Conservation (phyloP, 2,888 invertebrate species). For the Dynastes tityus region DNA sequence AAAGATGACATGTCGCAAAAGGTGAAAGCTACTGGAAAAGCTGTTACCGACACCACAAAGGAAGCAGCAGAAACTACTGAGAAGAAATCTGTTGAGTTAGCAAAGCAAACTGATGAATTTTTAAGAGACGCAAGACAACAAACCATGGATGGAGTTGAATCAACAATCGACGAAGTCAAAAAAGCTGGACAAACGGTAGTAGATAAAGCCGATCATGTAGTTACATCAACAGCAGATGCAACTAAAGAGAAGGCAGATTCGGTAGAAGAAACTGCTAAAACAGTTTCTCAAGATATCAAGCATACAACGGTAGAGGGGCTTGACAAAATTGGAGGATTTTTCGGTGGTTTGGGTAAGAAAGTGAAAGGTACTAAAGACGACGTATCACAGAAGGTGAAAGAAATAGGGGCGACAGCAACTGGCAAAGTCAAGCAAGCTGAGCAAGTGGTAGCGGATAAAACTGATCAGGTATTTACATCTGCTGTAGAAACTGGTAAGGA, state of each 20-base stretch:
- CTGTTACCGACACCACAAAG: slow-evolving; percentile 41
- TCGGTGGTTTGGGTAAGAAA: slow-evolving; percentile 53
- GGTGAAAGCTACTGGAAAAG: slow-evolving; percentile 40
- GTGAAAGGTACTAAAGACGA: slow-evolving; percentile 58
- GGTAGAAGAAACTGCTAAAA: slow-evolving; percentile 49
- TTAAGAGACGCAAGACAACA: slow-evolving; percentile 12
- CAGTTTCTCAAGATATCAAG: slow-evolving; percentile 50
- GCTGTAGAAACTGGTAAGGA: slow-evolving; percentile 33
- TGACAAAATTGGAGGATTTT: slow-evolving; percentile 53
- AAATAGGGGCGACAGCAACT: slow-evolving; percentile 14
- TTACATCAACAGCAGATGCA: background rate
- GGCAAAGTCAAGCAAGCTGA: slow-evolving; percentile 41
- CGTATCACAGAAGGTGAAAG: slow-evolving; percentile 27
- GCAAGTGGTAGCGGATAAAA: slow-evolving; percentile 28
- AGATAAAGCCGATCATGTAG: background rate
- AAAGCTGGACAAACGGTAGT: slow-evolving; percentile 40
- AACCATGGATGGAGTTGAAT: slow-evolving; percentile 26
- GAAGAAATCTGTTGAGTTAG: slow-evolving; percentile 48
- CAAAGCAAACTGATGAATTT: slow-evolving; percentile 49
- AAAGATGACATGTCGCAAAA: slow-evolving; percentile 41
- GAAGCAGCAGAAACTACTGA: slow-evolving; percentile 17
- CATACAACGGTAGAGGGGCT: slow-evolving; percentile 50
- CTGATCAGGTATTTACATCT: background rate
- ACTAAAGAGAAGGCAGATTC: slow-evolving; percentile 46
- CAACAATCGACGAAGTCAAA: slow-evolving; percentile 8